phyloP scores from a whole-genome alignment of 2,888 invertebrate species.

The Nemotelus nigrinus region DNA sequence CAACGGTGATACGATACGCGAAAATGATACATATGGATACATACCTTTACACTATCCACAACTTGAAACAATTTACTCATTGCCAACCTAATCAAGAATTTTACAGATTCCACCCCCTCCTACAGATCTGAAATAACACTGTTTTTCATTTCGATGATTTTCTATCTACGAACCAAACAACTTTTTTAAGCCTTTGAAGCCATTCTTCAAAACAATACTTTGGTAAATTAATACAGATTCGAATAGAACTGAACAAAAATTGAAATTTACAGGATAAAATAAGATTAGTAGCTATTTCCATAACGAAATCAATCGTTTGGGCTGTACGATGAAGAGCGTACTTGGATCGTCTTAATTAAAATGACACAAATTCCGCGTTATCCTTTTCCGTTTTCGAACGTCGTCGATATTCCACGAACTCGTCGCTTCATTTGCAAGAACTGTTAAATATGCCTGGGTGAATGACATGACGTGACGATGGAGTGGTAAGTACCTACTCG shows the following conservation, averaged over 20 bases:
- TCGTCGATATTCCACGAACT: constrained; percentile 18
- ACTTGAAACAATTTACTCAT: too few relatives aligned
- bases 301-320: constrained; percentile 42
- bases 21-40: too few relatives aligned
- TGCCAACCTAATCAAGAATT: too few relatives aligned
- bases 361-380: constrained; percentile 36
- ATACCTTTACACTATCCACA: too few relatives aligned
- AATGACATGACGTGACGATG: background rate
- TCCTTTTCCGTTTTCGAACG: constrained; percentile 12
- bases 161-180: too few relatives aligned
- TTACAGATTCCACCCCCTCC: too few relatives aligned
- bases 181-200: too few relatives aligned
- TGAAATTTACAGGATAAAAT: constrained; percentile 31
- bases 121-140: too few relatives aligned
- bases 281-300: constrained; percentile 43
- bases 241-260: constrained; percentile 17
- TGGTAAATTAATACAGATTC: constrained; percentile 2
- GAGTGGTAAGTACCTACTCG: constrained; percentile 10
- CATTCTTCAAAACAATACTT: too few relatives aligned
- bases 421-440: background rate
- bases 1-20: too few relatives aligned
- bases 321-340: background rate
- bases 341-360: constrained; percentile 28
- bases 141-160: too few relatives aligned
- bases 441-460: background rate